Evolutionary conservation across 2,797 vertebrate genomes (phyloP).

Genomic region (Channa striata): DNA sequence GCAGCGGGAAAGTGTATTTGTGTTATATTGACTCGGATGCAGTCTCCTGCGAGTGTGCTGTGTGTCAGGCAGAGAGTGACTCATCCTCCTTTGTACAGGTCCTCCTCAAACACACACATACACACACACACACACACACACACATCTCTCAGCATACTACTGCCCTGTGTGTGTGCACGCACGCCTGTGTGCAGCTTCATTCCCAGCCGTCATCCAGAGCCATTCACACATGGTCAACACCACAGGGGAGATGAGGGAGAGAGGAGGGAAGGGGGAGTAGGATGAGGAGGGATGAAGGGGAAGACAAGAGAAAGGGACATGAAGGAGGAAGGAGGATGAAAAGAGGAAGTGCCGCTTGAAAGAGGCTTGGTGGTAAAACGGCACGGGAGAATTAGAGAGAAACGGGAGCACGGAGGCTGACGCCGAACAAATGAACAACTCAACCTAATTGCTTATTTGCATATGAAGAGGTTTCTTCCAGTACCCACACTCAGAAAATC

Average conservation of each 20-base stretch:
- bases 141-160: constrained; percentile 18
- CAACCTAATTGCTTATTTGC: constrained; percentile 73
- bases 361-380: constrained; percentile 62
- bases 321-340: constrained; percentile 58
- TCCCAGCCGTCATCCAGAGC: constrained; percentile 69
- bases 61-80: constrained; percentile 75
- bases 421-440: constrained; percentile 64
- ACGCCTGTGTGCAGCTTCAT: constrained; percentile 32
- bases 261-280: background rate
- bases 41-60: constrained; percentile 54
- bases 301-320: constrained; percentile 49
- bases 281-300: constrained; percentile 41
- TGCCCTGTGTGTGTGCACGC: no score
- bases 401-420: constrained; percentile 69
- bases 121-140: constrained; percentile 21
- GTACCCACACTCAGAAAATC: constrained; percentile 64
- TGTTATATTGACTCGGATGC: constrained; percentile 67
- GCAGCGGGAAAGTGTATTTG: constrained; percentile 30
- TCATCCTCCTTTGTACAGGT: constrained; percentile 70
- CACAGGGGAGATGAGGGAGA: constrained; percentile 52
- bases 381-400: constrained; percentile 57
- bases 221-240: constrained; percentile 76
- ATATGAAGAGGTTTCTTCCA: constrained; percentile 70
- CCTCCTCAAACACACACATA: constrained; percentile 27
- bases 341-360: constrained; percentile 66